A percentile compares a stretch with the other conserved stretches of the same genome.
These are phyloP conservation scores for Parasteatoda tepidariorum DNA, from an alignment of 1,140 invertebrate genomes.

Conservation along the genomic window DNA sequence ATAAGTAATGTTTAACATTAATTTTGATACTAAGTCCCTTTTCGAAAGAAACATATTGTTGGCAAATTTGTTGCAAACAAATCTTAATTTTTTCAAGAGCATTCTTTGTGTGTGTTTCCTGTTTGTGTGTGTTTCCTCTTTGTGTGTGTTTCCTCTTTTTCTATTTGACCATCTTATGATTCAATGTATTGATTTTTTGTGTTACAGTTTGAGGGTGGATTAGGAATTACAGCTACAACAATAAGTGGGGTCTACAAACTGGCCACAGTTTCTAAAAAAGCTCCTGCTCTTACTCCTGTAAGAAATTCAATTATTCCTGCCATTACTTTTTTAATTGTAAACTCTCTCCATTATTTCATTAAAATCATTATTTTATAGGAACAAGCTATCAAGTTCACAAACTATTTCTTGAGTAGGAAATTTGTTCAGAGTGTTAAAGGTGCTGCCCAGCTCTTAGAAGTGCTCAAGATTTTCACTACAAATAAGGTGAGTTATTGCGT, in stretches of 20 bases:
- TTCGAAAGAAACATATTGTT: too few species aligned
- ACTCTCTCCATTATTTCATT: background rate
- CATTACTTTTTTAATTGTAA: background rate
- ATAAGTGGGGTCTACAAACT: constrained; percentile 81
- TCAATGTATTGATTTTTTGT: too few species aligned
- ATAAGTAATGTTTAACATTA: too few species aligned
- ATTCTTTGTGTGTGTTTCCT: too few species aligned
- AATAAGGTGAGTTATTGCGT: constrained; percentile 74
- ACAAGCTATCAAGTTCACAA: constrained; percentile 89
- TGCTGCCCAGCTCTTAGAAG: constrained; percentile 81
- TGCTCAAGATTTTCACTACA: constrained; percentile 77
- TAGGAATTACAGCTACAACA: constrained; percentile 76
- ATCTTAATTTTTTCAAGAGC: too few species aligned
- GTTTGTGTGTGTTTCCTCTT: too few species aligned
- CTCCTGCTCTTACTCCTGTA: constrained; percentile 73
- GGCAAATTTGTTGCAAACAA: too few species aligned
- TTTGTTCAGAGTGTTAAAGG: constrained; percentile 89
- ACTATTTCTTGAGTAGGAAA: constrained; percentile 90
- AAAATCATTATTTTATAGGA: constrained; percentile 70
- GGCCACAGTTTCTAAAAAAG: constrained; percentile 77
- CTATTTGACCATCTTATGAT: too few species aligned
- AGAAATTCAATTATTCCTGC: constrained; percentile 12
- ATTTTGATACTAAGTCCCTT: too few species aligned
- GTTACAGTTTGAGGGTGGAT: constrained; percentile 92
- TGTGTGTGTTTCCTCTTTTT: too few species aligned